Evolutionary conservation across 2,113 vertebrate species (phyloP).

Genomic region (Montifringilla adamsi): DNA sequence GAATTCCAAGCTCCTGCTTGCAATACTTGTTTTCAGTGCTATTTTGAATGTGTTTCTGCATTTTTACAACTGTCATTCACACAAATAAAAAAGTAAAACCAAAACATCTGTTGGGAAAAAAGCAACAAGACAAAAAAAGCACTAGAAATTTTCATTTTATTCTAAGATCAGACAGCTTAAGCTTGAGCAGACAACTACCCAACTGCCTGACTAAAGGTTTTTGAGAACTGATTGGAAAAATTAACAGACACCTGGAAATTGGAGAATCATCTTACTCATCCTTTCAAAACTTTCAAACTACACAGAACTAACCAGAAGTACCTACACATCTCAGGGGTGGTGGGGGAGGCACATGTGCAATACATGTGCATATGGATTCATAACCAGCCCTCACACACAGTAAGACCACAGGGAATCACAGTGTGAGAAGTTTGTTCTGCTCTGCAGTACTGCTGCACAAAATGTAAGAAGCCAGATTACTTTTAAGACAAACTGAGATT

Average conservation of each 20-base stretch:
- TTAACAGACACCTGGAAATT: background rate
- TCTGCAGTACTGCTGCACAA: background rate
- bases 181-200: background rate
- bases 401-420: background rate
- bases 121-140: background rate
- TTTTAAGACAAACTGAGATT: background rate
- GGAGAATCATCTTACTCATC: background rate
- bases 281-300: background rate
- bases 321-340: background rate
- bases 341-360: rapidly evolving
- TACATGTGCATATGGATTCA: background rate
- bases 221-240: background rate
- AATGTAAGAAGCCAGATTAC: background rate
- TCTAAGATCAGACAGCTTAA: background rate
- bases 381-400: background rate
- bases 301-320: background rate
- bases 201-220: background rate
- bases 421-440: background rate
- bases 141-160: background rate
- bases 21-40: background rate
- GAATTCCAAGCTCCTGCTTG: background rate
- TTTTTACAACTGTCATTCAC: background rate
- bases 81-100: background rate
- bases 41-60: background rate
- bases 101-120: background rate